phyloP scores from a whole-genome alignment of 2,888 invertebrate genomes.

The Amblyteles armatorius region DNA sequence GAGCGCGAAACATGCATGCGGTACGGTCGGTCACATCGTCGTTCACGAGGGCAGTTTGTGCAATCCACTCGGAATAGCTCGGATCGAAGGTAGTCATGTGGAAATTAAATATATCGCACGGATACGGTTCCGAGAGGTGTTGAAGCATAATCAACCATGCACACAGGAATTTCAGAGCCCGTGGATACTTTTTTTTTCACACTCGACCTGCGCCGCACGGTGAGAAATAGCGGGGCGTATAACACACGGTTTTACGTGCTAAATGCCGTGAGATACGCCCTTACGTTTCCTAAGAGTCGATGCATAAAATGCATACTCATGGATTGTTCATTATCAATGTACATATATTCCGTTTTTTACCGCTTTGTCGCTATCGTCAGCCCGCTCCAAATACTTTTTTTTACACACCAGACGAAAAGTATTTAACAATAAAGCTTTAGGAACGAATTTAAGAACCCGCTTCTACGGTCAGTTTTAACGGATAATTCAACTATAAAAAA shows the following conservation, averaged over 20 bases:
- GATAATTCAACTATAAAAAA: too few species aligned
- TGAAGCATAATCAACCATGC: not conserved
- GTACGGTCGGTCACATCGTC: slow-evolving; percentile 24
- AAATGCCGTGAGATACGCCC: not conserved
- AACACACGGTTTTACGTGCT: not conserved
- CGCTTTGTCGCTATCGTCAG: not conserved
- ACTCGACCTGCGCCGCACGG: not conserved
- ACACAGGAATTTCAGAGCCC: not conserved
- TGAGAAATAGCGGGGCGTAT: not conserved
- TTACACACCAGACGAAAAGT: not conserved
- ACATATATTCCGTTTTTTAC: not conserved
- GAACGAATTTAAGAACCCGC: not conserved
- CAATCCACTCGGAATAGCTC: slow-evolving; percentile 2
- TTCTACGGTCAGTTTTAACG: too few species aligned
- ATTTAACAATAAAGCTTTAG: not conserved
- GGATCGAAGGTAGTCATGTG: slow-evolving; percentile 12
- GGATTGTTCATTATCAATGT: not conserved
- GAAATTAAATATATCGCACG: slow-evolving; percentile 9
- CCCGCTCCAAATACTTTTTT: not conserved
- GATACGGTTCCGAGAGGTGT: not conserved
- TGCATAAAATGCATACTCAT: not conserved
- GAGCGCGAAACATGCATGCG: slow-evolving; percentile 13
- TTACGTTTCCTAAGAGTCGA: not conserved
- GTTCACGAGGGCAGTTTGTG: not conserved
- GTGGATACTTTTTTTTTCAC: not conserved